Conservation (phyloP, 2,113 vertebrate species). For the Turdus rufiventris region DNA sequence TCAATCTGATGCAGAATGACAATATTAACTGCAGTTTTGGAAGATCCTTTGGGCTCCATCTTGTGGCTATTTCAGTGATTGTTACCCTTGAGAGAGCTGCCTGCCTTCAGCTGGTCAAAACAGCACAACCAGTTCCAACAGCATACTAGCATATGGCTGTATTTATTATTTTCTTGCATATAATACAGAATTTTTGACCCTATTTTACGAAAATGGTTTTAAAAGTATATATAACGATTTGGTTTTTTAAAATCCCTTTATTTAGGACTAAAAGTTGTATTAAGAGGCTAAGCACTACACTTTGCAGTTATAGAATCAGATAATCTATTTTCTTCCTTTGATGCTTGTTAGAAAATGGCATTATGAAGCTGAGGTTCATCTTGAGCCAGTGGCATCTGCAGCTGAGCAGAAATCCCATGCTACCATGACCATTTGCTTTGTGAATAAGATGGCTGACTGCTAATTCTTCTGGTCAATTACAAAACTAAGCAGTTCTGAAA, state of each 20-base stretch:
- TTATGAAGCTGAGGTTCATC: background rate
- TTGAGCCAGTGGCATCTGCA: background rate
- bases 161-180: background rate
- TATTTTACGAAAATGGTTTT: background rate
- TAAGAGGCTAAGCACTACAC: background rate
- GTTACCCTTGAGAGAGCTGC: background rate
- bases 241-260: rapidly evolving
- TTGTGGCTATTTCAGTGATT: background rate
- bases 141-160: background rate
- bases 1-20: background rate
- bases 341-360: background rate
- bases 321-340: background rate
- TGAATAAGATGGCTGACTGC: background rate
- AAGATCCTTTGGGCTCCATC: slow-evolving; percentile 35
- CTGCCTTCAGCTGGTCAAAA: background rate
- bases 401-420: background rate
- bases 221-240: background rate
- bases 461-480: background rate
- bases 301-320: background rate
- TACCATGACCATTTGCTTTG: background rate
- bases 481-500: background rate
- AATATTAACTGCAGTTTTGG: background rate
- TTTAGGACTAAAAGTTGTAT: background rate
- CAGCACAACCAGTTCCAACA: background rate
- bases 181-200: background rate